A percentile compares a stretch with the other conserved stretches of the same genome.
Conservation (phyloP, 2,797 vertebrate genomes). For the Ctenopoma multispine region DNA sequence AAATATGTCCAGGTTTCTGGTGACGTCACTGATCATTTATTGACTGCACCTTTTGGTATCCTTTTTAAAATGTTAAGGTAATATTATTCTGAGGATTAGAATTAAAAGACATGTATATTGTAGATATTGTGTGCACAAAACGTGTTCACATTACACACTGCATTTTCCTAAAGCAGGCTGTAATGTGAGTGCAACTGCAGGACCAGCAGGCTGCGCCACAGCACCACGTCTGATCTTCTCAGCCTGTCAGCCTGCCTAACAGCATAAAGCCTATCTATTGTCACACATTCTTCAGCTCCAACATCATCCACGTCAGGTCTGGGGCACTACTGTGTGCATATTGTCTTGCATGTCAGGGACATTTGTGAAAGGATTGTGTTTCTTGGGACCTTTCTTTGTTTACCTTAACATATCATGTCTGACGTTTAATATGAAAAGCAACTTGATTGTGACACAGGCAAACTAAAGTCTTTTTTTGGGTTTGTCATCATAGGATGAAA, state of each 20-base stretch:
- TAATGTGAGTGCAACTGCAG: not conserved
- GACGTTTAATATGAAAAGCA: no score
- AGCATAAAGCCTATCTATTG: not conserved
- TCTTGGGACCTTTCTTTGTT: constrained; percentile 35
- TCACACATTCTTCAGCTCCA: not conserved
- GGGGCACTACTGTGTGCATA: not conserved
- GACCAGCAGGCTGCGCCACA: constrained; percentile 61
- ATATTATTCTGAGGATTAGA: no score
- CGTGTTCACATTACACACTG: no score
- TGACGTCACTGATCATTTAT: not conserved
- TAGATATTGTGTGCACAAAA: no score
- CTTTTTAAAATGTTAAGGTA: no score
- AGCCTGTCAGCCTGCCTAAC: not conserved
- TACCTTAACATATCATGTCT: constrained; percentile 12
- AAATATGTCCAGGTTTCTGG: not conserved
- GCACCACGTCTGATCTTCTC: not conserved
- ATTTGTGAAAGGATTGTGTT: constrained; percentile 27
- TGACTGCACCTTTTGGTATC: no score
- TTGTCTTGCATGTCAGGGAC: constrained; percentile 3
- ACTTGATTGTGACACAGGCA: constrained; percentile 16
- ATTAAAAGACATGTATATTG: no score
- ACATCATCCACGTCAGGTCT: no score
- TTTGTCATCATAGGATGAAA: constrained; percentile 30
- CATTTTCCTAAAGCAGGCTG: no score
- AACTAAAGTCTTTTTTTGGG: constrained; percentile 1